A percentile compares a stretch with the other conserved stretches of the same genome.
Conservation (phyloP, 2,888 invertebrate species). For the Chymomyza fuscimana region DNA sequence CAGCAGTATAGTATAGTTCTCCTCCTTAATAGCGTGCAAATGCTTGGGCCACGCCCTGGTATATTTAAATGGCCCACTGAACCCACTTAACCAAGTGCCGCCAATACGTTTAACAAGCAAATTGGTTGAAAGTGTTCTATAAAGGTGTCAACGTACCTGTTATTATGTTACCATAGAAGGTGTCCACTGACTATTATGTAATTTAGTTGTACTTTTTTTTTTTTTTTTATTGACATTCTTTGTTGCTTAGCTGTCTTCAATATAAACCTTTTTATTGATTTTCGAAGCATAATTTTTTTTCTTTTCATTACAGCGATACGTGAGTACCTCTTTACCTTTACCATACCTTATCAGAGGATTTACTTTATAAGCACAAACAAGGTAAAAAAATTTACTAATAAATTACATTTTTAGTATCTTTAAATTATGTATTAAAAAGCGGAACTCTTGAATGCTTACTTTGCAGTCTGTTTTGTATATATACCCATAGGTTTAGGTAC, state of each 20-base stretch:
- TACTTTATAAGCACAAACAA: neutral
- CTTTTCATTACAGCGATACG: conserved; percentile 71
- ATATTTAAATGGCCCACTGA: neutral
- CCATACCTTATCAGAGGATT: no score
- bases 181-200: neutral
- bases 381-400: neutral
- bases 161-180: neutral
- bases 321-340: conserved; percentile 52
- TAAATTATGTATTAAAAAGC: no score
- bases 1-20: neutral
- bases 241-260: neutral
- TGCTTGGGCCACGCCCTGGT: neutral
- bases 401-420: no score
- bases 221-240: conserved; percentile 14
- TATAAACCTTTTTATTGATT: conserved; percentile 23
- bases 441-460: no score
- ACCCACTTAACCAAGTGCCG: neutral
- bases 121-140: neutral
- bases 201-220: conserved; percentile 3
- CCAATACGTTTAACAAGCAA: neutral
- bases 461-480: no score
- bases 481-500: neutral
- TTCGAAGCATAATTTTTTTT: conserved; percentile 18
- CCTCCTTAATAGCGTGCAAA: neutral
- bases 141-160: neutral